Conservation (phyloP, 1,140 invertebrate species). For the Lysiphlebus fabarum region DNA sequence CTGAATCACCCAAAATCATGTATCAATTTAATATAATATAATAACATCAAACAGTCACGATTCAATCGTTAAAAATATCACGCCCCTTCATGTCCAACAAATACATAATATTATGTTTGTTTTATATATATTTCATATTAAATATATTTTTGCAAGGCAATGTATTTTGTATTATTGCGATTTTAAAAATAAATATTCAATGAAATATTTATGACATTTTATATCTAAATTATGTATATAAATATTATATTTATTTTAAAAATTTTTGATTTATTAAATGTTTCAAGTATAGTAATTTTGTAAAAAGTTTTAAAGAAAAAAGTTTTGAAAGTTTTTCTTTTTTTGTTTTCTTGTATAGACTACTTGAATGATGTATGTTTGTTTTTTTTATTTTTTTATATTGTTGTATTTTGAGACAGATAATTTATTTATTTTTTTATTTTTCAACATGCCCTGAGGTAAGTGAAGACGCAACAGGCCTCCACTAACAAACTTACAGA, state of each 20-base stretch:
- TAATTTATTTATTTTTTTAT: not conserved
- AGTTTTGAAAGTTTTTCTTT: no score
- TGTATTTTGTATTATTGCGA: no score
- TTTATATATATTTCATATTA: conserved; percentile 2
- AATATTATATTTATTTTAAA: no score
- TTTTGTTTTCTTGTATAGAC: not conserved
- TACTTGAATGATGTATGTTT: not conserved
- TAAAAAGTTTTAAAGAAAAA: not conserved
- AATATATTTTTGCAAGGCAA: no score
- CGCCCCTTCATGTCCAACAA: not conserved
- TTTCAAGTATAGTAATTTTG: no score
- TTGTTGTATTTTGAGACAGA: conserved; percentile 1
- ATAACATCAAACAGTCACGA: conserved; percentile 46
- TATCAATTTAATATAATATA: conserved; percentile 31
- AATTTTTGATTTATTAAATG: no score
- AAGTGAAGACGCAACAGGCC: conserved; percentile 51
- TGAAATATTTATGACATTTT: no score
- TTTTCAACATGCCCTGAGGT: conserved; percentile 35
- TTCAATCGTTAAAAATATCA: conserved; percentile 32
- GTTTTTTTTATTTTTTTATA: conserved; percentile 1
- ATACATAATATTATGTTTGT: not conserved
- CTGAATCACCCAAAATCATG: conserved; percentile 34
- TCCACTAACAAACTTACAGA: conserved; percentile 49
- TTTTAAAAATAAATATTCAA: not conserved
- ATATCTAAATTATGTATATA: no score